phyloP scores from a whole-genome alignment of 2,113 vertebrate genomes.

The Motacilla tschutschensis region DNA sequence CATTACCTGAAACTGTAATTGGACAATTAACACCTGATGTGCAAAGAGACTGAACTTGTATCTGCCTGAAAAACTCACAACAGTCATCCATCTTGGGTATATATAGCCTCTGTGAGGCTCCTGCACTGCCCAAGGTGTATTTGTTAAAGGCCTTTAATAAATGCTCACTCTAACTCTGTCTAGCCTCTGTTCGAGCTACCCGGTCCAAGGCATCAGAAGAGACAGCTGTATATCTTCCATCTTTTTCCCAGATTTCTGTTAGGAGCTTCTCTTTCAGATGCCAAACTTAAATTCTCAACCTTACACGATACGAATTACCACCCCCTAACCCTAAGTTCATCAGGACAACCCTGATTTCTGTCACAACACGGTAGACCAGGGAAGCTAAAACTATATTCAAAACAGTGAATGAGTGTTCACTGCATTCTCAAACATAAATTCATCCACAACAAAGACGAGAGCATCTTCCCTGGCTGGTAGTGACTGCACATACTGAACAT shows the following conservation, averaged over 20 bases:
- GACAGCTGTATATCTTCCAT: neutral
- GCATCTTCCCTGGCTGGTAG: neutral
- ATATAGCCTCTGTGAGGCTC: no score
- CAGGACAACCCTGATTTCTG: neutral
- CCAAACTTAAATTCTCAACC: neutral
- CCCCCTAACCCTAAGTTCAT: accelerated
- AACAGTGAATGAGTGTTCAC: neutral
- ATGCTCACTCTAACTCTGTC: neutral
- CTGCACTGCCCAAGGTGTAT: neutral
- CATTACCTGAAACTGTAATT: neutral
- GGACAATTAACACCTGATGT: neutral
- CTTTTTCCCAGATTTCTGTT: neutral
- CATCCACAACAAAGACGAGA: neutral
- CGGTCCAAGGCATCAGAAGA: neutral
- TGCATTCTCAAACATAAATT: neutral
- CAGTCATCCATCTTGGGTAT: neutral
- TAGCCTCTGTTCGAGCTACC: neutral
- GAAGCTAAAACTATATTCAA: neutral
- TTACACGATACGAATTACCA: accelerated
- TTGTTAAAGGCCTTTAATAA: neutral
- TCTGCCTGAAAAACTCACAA: neutral
- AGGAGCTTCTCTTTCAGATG: neutral
- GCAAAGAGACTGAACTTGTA: neutral
- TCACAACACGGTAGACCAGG: neutral
- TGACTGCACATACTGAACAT: neutral